Conservation (phyloP, 1,140 invertebrate genomes). For the Penaeus vannamei region DNA sequence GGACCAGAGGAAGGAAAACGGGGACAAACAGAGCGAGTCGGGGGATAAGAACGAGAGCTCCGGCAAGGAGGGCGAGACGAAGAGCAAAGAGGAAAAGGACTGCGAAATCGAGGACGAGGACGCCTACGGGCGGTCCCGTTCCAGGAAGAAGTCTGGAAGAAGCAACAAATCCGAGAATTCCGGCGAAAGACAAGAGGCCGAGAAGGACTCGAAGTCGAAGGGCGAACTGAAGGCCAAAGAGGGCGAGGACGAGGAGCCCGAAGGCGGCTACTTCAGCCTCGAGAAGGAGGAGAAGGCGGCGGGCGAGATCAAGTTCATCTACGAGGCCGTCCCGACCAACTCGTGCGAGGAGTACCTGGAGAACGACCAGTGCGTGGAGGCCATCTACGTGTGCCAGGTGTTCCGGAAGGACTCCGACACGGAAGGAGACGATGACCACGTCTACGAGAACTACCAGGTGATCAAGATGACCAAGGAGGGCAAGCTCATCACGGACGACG, state of each 20-base stretch:
- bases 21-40: neutral
- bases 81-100: neutral
- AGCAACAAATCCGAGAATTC: too few species aligned
- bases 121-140: neutral
- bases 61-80: neutral
- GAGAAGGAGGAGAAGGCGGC: slow-evolving; percentile 58
- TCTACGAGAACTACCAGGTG: slow-evolving; percentile 48
- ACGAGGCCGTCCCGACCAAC: slow-evolving; percentile 40
- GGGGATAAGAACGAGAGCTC: neutral
- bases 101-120: slow-evolving; percentile 4
- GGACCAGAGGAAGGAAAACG: neutral
- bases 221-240: neutral
- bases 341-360: slow-evolving; percentile 40
- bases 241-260: slow-evolving; percentile 43
- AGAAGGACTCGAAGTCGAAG: neutral
- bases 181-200: too few species aligned
- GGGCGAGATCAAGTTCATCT: slow-evolving; percentile 49
- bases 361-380: slow-evolving; percentile 57
- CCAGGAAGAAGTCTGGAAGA: slow-evolving; percentile 12
- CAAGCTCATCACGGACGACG: neutral
- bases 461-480: slow-evolving; percentile 40
- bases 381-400: slow-evolving; percentile 63
- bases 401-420: slow-evolving; percentile 32
- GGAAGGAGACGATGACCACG: slow-evolving; percentile 40
- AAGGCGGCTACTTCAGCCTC: slow-evolving; percentile 63